Evolutionary conservation across 2,797 vertebrate species (phyloP).

Genomic region (Poeciliopsis turneri): DNA sequence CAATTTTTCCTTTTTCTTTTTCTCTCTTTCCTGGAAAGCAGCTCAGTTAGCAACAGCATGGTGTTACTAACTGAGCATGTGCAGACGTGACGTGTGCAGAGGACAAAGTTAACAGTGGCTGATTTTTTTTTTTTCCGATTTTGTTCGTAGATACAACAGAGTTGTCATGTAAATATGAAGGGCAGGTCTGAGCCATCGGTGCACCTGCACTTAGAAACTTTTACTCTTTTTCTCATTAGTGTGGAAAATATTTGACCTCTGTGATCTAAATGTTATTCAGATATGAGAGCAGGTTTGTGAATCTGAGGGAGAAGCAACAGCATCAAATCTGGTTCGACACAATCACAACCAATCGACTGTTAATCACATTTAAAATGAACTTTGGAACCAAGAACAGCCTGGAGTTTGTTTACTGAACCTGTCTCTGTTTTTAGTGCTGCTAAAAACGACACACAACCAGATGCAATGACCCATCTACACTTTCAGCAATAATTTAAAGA

Average conservation of each 20-base stretch:
- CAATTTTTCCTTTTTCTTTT: no score
- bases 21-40: no score
- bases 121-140: background rate
- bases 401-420: background rate
- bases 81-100: background rate
- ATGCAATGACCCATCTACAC: background rate
- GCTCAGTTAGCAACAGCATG: no score
- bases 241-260: background rate
- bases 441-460: background rate
- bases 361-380: background rate
- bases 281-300: background rate
- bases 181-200: background rate
- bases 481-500: conserved; percentile 2
- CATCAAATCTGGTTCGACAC: background rate
- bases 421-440: background rate
- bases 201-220: background rate
- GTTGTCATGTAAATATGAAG: background rate
- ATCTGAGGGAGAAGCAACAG: background rate
- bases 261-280: background rate
- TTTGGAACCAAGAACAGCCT: background rate
- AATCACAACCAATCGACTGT: background rate
- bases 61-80: no score
- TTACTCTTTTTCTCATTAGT: background rate
- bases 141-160: background rate
- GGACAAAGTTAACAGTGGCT: background rate